A percentile compares a stretch with the other conserved stretches of the same genome.
Conservation (phyloP, 1,140 invertebrate species). For the Latrodectus geometricus region DNA sequence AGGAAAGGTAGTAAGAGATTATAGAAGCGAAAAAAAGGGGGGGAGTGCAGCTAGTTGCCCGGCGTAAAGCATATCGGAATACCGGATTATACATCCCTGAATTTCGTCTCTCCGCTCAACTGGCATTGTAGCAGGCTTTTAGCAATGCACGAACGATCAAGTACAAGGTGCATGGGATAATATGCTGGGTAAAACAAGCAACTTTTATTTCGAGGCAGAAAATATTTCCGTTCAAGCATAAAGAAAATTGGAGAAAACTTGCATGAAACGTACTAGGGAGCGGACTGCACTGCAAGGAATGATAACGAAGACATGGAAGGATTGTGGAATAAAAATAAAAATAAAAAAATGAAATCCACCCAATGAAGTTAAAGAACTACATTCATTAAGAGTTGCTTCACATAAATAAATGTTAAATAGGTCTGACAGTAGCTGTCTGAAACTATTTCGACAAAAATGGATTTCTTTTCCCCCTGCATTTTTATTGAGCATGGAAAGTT, state of each 20-base stretch:
- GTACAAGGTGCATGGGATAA: slow-evolving; percentile 32
- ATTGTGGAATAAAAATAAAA: background rate
- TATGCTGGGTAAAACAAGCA: background rate
- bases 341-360: no score
- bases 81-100: slow-evolving; percentile 43
- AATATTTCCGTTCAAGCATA: background rate
- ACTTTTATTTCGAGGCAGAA: background rate
- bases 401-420: no score
- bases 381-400: no score
- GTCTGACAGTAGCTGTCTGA: no score
- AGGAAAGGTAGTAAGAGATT: slow-evolving; percentile 56
- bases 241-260: background rate
- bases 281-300: no score
- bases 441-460: no score
- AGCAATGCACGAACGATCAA: slow-evolving; percentile 55
- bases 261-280: background rate
- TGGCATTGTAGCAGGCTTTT: slow-evolving; percentile 37
- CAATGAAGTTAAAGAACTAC: no score
- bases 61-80: slow-evolving; percentile 47
- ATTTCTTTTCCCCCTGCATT: no score
- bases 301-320: background rate
- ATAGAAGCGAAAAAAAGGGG: slow-evolving; percentile 26
- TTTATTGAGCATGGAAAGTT: no score
- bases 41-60: slow-evolving; percentile 31
- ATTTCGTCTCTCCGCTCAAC: slow-evolving; percentile 12